These are phyloP conservation scores for Orthosia incerta DNA, from an alignment of 2,888 invertebrate species.

Conservation along the genomic window DNA sequence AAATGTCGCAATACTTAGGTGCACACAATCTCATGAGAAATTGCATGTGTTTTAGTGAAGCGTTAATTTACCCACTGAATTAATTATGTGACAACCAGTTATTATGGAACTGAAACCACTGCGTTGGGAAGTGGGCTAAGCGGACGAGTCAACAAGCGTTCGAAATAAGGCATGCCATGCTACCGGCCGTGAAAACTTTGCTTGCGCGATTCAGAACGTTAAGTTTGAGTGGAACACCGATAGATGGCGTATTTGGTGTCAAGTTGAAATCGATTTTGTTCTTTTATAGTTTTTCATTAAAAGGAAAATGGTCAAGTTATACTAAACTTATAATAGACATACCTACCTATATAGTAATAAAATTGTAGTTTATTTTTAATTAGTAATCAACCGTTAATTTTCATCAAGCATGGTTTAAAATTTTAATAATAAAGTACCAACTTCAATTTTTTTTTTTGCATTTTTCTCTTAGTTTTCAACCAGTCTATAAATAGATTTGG, in stretches of 20 bases:
- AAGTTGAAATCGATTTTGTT: slow-evolving; percentile 27
- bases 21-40: slow-evolving; percentile 81
- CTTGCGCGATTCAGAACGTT: slow-evolving; percentile 26
- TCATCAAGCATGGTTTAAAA: neutral
- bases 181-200: slow-evolving; percentile 22
- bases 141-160: accelerated
- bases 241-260: slow-evolving; percentile 52
- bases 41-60: slow-evolving; percentile 85
- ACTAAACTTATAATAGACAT: no score
- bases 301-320: neutral
- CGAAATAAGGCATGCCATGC: slow-evolving; percentile 38
- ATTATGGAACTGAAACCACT: slow-evolving; percentile 73
- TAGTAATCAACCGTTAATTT: neutral
- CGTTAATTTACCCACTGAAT: slow-evolving; percentile 78
- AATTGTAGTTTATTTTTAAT: neutral
- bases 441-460: neutral
- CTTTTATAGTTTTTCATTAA: no score
- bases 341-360: no score
- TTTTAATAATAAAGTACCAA: neutral
- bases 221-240: neutral
- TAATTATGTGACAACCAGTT: slow-evolving; percentile 70
- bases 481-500: slow-evolving; percentile 3
- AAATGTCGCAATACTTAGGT: slow-evolving; percentile 82
- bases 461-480: neutral
- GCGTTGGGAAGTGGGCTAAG: slow-evolving; percentile 80